These are phyloP conservation scores for Uria aalge DNA, from an alignment of 2,113 vertebrate species.

Conservation along the genomic window DNA sequence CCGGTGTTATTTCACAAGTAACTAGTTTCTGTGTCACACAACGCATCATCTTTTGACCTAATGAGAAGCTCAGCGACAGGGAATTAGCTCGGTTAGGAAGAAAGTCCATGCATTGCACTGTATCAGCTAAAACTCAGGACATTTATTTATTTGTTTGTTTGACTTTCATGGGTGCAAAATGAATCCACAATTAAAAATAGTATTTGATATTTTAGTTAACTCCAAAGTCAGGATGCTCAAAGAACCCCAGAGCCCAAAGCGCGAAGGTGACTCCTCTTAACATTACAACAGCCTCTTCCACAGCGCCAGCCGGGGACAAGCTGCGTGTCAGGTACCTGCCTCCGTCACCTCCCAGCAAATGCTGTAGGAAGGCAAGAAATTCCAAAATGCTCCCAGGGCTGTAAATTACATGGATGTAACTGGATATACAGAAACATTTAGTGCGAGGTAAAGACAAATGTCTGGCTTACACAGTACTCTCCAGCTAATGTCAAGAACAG, in stretches of 20 bases:
- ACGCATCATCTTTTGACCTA: neutral
- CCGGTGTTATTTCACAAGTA: neutral
- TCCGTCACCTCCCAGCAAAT: neutral
- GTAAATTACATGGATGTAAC: slow-evolving; percentile 13
- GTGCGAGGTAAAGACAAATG: neutral
- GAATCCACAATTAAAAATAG: neutral
- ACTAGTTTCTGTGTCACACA: neutral
- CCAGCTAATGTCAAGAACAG: slow-evolving; percentile 35
- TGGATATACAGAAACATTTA: slow-evolving; percentile 19
- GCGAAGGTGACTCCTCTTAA: neutral
- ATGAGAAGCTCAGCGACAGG: neutral
- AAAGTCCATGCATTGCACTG: neutral
- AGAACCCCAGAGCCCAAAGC: neutral
- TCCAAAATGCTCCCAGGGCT: slow-evolving; percentile 9
- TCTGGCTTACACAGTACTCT: neutral
- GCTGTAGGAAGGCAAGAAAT: neutral
- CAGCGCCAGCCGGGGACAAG: neutral
- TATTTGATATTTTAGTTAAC: neutral
- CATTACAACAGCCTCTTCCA: neutral
- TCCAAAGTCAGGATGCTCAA: neutral
- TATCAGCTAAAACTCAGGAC: neutral
- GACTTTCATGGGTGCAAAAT: neutral
- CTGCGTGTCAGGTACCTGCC: neutral
- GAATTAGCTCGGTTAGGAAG: neutral
- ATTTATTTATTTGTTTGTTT: neutral